These are phyloP conservation scores for Diorhabda carinulata DNA, from an alignment of 1,140 invertebrate species.

Conservation along the genomic window DNA sequence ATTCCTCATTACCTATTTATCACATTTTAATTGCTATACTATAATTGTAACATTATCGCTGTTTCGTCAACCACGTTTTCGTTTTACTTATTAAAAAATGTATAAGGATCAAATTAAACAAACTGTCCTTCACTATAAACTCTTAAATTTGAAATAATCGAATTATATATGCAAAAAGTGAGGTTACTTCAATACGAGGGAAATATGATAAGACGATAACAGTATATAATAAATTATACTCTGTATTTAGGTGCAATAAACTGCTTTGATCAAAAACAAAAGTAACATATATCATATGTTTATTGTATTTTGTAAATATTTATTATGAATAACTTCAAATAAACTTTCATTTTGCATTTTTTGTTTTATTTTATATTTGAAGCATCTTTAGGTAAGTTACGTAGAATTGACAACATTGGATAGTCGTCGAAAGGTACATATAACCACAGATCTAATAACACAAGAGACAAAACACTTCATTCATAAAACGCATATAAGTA, in stretches of 20 bases:
- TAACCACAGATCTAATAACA: no score
- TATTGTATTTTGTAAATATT: constrained; percentile 23
- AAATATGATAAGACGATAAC: not conserved
- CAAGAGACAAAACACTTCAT: no score
- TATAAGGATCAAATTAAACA: no score
- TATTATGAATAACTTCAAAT: constrained; percentile 10
- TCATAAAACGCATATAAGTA: no score
- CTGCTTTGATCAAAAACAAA: constrained; percentile 8
- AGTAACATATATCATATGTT: constrained; percentile 15
- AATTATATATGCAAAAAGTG: not conserved
- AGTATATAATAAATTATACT: not conserved
- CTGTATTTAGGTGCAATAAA: not conserved
- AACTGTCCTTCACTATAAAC: not conserved
- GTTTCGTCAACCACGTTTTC: no score
- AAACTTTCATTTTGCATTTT: not conserved
- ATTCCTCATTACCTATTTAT: not conserved
- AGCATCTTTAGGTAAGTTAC: no score
- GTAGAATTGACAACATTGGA: no score
- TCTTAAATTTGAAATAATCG: not conserved
- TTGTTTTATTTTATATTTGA: not conserved
- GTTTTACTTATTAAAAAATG: no score
- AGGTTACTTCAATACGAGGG: not conserved
- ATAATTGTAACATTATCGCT: no score
- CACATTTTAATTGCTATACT: not conserved
- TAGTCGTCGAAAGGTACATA: no score